Conservation (phyloP, 2,888 invertebrate genomes). For the Stenolophus ochropezus region DNA sequence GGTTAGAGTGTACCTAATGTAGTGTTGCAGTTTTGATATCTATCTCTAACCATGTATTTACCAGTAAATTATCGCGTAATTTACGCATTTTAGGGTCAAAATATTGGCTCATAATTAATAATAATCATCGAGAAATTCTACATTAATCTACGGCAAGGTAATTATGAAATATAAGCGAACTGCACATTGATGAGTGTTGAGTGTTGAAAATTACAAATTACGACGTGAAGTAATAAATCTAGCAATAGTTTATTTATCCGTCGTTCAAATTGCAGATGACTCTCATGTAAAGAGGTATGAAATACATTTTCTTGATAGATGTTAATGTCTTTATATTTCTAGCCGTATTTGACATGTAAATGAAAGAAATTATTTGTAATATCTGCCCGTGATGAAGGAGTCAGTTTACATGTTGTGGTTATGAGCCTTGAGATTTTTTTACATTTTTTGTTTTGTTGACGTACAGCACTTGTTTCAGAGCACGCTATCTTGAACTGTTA, state of each 20-base stretch:
- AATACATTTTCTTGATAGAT: neutral
- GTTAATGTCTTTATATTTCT: constrained; percentile 12
- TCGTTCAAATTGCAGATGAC: neutral
- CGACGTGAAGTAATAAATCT: neutral
- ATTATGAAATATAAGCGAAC: no score
- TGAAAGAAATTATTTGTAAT: constrained; percentile 10
- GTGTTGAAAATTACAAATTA: neutral
- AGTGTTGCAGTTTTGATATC: no score
- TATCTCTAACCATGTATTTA: no score
- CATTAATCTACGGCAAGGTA: no score
- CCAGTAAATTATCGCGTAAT: no score
- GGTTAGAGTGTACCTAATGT: no score
- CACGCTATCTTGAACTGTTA: constrained; percentile 41
- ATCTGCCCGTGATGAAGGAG: constrained; percentile 25
- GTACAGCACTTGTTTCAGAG: constrained; percentile 9
- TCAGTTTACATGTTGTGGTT: constrained; percentile 44
- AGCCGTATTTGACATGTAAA: neutral
- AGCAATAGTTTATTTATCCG: neutral
- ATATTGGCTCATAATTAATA: no score
- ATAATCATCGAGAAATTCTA: no score
- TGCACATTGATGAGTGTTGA: no score
- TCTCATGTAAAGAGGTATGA: neutral
- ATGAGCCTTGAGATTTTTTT: constrained; percentile 48
- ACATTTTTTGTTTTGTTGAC: constrained; percentile 37
- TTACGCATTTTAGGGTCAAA: no score